Evolutionary conservation across 2,888 invertebrate genomes (phyloP), one percentile per base, ranked within the genome.

Genomic region (Sceliomorpha sp.): DNA sequence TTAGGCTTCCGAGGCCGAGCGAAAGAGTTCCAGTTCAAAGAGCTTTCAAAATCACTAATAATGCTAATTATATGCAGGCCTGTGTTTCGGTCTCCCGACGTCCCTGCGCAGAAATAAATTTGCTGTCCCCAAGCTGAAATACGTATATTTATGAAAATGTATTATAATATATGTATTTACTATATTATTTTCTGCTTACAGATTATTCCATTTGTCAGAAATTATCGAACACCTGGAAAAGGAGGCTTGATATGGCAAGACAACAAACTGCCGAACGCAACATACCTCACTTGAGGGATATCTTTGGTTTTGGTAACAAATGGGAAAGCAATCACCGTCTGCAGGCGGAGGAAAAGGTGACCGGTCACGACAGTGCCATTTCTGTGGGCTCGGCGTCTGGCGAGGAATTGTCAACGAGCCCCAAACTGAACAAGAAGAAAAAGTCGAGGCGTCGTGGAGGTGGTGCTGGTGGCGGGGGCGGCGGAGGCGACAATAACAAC

Each of bases 261-360:
- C 86, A 82, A 20, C 87, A 83, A 91, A 91, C 93, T 74, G 91
- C 93, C 64, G 94, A 94, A 83, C 90, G 94, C 78, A 92, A 92
- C 86, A 94, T 94, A 81, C 93, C 94, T 70, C 94, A 94, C 83
- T 90, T 94, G 75, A 90, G 94, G 81, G 94, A 95, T 88, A 93
- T 93, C 83, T 93, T 93, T 86, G 91, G 93, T 45, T 90, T 92
- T 79, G 91, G 90, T 81, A 90, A 90, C 80, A 85, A 85, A 55
- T 84, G 86, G 84, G 83, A 82, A 24, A 81, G 72, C 70, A 80
- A 77, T 2, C 70, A 72, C 45, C 83, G 83, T 6, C 75, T 80
- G n/a, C 81, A 81, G 29, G 76, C 79, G 8, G 86, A 86, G 42
- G 85, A 86, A 34, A 85, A 84, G 62, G 87, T 85, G 1, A 77